Evolutionary conservation across 1,140 invertebrate genomes (phyloP).

Genomic region (Coptotermes formosanus): DNA sequence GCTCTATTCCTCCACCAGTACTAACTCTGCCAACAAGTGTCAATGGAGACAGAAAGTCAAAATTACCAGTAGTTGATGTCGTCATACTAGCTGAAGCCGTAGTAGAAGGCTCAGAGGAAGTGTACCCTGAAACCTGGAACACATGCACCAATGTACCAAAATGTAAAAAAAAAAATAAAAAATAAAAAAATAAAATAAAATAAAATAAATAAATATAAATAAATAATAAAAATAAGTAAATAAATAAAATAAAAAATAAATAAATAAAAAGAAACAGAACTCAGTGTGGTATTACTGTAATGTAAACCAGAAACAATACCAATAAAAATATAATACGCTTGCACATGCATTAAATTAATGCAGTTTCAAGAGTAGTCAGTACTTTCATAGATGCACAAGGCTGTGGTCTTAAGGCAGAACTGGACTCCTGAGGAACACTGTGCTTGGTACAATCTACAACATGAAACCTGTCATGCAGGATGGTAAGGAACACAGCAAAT

Average conservation of each 20-base stretch:
- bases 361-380: neutral
- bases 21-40: neutral
- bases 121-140: constrained; percentile 14
- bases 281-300: neutral
- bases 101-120: constrained; percentile 14
- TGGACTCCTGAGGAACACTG: neutral
- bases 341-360: neutral
- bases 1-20: neutral
- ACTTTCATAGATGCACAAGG: neutral
- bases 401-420: neutral
- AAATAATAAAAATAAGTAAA: too few relatives aligned
- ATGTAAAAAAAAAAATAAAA: neutral
- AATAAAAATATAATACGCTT: neutral
- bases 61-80: constrained; percentile 11
- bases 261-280: too few relatives aligned
- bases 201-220: too few relatives aligned
- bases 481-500: too few relatives aligned
- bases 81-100: neutral
- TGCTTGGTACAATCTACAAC: neutral
- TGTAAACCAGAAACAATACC: neutral
- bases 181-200: too few relatives aligned
- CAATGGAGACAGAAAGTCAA: constrained; percentile 7
- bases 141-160: constrained; percentile 18
- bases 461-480: too few relatives aligned
- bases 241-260: constrained; percentile 4